Base-by-base conservation (phyloP, 2,797 vertebrate genomes). In the Champsocephalus gunnari region DNA sequence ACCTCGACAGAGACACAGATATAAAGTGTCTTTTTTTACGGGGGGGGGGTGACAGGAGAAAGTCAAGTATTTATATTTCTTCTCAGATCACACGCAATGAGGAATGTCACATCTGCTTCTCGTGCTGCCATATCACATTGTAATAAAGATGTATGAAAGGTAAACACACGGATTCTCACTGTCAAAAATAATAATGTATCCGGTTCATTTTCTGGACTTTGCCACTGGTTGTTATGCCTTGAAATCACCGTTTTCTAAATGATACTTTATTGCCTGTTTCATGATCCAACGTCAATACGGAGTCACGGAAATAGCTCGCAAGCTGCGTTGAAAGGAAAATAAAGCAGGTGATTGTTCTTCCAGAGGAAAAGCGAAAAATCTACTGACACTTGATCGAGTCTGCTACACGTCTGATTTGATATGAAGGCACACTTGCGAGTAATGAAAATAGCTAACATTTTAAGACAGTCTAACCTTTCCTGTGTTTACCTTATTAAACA, bases 391-490 rank as follows among this genome's bases (percentile, higher is more conserved):
- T 82, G 80, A 88, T 85, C 50, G 55, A 86, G 88, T 83, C 74
- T 75, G 66, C 80, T 73, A 32, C 73, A 85, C 84, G 76, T 86
- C 80, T 79, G 86, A 84, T 86, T 76, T 80, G 83, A 89, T 91
- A 87, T 89, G 57, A 78, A 87, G 81, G 89, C 69, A 34, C 57
- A 74, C 62, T 34, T 75, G 77, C 48, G 72, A 88, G 87, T 84
- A 83, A 90, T 87, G 86, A 82, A 89, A 90, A 83, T 66, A 80
- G 77, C 85, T 88, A 96, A 96, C 95, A 95, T 96, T 94, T 96
- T 94, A 96, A 94, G 96, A 97, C 90, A 92, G 86, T 87, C 89
- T 94, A 94, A 92, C 90, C 91, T 93, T 93, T 91, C 72, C 84
- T 91, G 87, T 92, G 92, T 94, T 94, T 94, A 93, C 91, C 91